Base-by-base conservation (phyloP, 2,888 invertebrate genomes). In the Ophioninae sp. region DNA sequence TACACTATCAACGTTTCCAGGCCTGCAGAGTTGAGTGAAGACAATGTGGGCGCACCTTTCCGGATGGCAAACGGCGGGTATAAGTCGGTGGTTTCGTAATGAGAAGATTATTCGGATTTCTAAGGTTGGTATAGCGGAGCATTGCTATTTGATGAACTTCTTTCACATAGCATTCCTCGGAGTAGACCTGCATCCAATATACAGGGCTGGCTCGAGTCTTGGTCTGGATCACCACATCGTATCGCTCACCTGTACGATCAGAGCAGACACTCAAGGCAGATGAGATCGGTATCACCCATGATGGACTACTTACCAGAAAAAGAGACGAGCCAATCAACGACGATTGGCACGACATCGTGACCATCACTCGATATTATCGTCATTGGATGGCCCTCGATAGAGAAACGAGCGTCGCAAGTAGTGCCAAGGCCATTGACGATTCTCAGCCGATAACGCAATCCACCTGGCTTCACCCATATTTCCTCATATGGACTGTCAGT, bases 201-300 rank as follows among this genome's bases (percentile, higher is more conserved):
- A 97, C 96, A 82, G 95, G 96, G 81, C 95, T 94, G 62, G 94
- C 93, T 91, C 96, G 96, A 92, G 96, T 95, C 39, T 64, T 64
- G 64, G 97, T 97, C 89, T 95, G 95, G 89, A 98, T 95, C 64
- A 97, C 95, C 90, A 97, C 97, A 93, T 98, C 97, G 94, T 97
- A 97, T 89, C 97, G 95, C 94, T 98, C 97, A 88, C 97, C 97
- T 97, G 92, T 7, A 64, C 21, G 8, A 7, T 20, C 7, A 59
- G 7, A 21, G 8, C 8, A 21, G 20, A 59, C 21, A 21, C 21
- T 59, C 59, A 21, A 21, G 21, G 7, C 21, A 21, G 21, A 59
- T 59, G 21, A 50, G 50, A 21, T 59, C 20, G 59, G 20, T 2
- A 59, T 21, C 59, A 21, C 59, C 20, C 7, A 21, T 21, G 21